Conservation (phyloP, 2,797 vertebrate species). For the Agapornis canus region DNA sequence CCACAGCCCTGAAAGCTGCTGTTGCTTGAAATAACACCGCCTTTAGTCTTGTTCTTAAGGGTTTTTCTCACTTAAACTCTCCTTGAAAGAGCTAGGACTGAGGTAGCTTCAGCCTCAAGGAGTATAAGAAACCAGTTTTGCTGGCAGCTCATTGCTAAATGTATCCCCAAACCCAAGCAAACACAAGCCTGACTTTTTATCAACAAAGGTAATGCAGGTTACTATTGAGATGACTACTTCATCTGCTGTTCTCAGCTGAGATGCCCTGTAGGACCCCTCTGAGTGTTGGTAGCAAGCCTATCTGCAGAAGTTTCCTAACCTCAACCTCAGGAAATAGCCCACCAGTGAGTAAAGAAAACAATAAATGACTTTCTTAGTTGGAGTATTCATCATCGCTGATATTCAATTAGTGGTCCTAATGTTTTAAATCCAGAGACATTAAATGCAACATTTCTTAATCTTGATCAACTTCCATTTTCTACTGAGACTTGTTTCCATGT, state of each 20-base stretch:
- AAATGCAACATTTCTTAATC: conserved; percentile 6
- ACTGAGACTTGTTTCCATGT: neutral
- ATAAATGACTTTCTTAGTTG: neutral
- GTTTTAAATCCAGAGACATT: neutral
- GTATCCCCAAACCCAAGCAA: neutral
- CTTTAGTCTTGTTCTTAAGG: neutral
- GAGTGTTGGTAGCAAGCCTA: rapidly evolving
- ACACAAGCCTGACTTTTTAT: neutral
- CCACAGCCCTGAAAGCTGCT: neutral
- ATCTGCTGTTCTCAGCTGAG: neutral
- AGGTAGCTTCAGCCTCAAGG: neutral
- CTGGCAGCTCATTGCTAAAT: neutral
- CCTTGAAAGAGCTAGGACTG: neutral
- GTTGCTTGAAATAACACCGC: neutral
- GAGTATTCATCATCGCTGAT: neutral
- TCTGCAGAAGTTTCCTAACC: neutral
- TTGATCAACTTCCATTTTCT: conserved; percentile 13
- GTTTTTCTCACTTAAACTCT: neutral
- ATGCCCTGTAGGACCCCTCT: neutral
- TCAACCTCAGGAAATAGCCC: neutral
- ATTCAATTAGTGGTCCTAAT: neutral
- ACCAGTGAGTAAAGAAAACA: neutral
- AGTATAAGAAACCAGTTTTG: neutral
- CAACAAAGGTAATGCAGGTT: neutral
- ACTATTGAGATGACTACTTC: neutral